Base-by-base conservation (phyloP, 2,113 vertebrate genomes). In the Hypanus sabinus region DNA sequence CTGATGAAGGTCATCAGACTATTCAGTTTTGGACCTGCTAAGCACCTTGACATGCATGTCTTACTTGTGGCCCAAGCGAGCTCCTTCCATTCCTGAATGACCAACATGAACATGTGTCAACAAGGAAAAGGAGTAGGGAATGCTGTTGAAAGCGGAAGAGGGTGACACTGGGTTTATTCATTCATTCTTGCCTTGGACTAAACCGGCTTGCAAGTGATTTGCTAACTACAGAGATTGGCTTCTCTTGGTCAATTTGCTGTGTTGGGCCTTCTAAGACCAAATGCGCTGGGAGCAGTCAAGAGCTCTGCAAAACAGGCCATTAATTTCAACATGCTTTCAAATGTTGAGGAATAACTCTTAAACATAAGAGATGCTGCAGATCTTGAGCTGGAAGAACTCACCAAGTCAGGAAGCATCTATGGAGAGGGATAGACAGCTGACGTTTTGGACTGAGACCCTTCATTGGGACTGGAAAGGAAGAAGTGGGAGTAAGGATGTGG, bases 291-390 rank as follows among this genome's bases (percentile, higher is more conserved):
- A n/a, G 85, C n/a, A 65, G 62, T 62, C 16, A 18, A 65, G 60
- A 33, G 62, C 16, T n/a, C 60, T 90, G 60, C 3, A 68, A n/a
- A 60, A 65, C 85, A 68, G 57, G n/a, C 30, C 33, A 65, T 65
- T 65, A 68, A 65, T 68, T 33, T 90, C 18, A 90, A 36, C 57
- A 30, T 65, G 60, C 30, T 90, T 90, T 90, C 85, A 90, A 90
- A 90, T 65, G 33, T 65, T 20, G 33, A 65, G 57, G 65, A 90
- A 90, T 65, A 68, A 65, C 65, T 65, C 60, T 20, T 46, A 46
- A 46, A 46, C 4, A 46, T 46, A 46, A 3, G 46, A 46, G 46
- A 46, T 46, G 46, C 46, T 46, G 46, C 46, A 46, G 46, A 46
- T 46, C 46, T 46, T 46, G 46, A 46, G 46, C 46, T 46, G 46